phyloP scores from a whole-genome alignment of 1,140 invertebrate genomes.

The Phenacoccus solenopsis region DNA sequence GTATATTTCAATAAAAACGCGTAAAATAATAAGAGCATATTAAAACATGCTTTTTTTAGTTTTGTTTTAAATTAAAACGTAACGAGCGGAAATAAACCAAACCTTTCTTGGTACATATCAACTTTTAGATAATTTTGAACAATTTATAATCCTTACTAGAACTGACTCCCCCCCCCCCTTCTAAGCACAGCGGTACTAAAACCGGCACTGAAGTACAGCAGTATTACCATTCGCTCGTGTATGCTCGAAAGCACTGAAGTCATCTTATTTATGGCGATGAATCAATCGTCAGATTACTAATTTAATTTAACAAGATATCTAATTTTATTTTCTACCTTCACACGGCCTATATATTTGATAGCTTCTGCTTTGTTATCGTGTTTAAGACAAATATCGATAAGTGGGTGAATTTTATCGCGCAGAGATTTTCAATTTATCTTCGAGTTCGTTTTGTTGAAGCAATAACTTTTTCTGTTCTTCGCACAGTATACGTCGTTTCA shows the following conservation, averaged over 20 bases:
- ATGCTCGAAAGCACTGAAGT: not conserved
- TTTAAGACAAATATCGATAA: constrained; percentile 80
- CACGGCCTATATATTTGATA: constrained; percentile 67
- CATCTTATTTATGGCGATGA: not conserved
- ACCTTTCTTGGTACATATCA: too few relatives aligned
- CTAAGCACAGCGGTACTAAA: too few relatives aligned
- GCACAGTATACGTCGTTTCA: constrained; percentile 63
- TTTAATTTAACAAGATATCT: constrained; percentile 76
- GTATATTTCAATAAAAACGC: too few relatives aligned
- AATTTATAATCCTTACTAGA: too few relatives aligned
- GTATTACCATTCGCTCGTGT: not conserved
- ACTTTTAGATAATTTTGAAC: too few relatives aligned
- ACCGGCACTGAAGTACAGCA: too few relatives aligned
- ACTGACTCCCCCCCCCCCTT: too few relatives aligned
- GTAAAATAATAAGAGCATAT: too few relatives aligned
- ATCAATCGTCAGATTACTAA: constrained; percentile 38
- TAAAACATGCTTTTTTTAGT: too few relatives aligned
- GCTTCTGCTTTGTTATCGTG: constrained; percentile 62
- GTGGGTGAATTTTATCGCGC: too few relatives aligned
- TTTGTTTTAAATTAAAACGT: too few relatives aligned
- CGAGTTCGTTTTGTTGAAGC: constrained; percentile 59
- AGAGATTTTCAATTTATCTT: constrained; percentile 56
- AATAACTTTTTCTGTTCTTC: constrained; percentile 63
- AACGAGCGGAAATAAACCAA: too few relatives aligned
- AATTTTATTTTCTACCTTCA: constrained; percentile 75